Percentiles rank a stretch among this genome's conserved stretches.
Conservation (phyloP, 2,113 vertebrate genomes). For the Oreotrochilus melanogaster region DNA sequence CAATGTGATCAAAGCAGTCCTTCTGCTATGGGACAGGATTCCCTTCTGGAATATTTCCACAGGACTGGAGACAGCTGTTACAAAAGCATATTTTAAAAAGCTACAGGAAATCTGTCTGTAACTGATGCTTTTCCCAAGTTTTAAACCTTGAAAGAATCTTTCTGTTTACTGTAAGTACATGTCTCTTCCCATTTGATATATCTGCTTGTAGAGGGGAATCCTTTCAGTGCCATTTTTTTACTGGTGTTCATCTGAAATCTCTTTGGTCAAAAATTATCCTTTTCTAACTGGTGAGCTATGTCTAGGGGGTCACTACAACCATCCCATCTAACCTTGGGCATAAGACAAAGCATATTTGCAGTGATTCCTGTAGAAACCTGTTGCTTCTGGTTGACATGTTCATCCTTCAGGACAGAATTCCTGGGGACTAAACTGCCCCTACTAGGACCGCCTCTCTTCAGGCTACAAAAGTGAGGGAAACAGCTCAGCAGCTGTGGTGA, state of each 20-base stretch:
- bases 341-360: neutral
- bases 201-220: neutral
- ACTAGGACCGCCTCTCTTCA: neutral
- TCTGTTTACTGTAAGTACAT: slow-evolving; percentile 17
- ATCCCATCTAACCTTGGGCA: neutral
- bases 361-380: neutral
- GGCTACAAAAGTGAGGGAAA: neutral
- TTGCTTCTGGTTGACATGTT: neutral
- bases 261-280: neutral
- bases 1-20: slow-evolving; percentile 58
- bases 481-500: neutral
- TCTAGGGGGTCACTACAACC: neutral
- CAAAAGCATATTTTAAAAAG: slow-evolving; percentile 41
- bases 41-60: slow-evolving; percentile 64
- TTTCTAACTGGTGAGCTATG: neutral
- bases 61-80: slow-evolving; percentile 61
- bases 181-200: neutral
- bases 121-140: slow-evolving; percentile 39
- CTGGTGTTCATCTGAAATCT: neutral
- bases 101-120: slow-evolving; percentile 41
- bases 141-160: slow-evolving; percentile 37
- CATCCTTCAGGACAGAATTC: neutral
- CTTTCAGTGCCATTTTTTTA: neutral
- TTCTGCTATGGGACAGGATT: slow-evolving; percentile 37
- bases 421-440: neutral